Percentiles rank a stretch among this genome's conserved stretches.
These are phyloP conservation scores for Yponomeuta evonymella DNA, from an alignment of 2,888 invertebrate genomes.

Conservation along the genomic window DNA sequence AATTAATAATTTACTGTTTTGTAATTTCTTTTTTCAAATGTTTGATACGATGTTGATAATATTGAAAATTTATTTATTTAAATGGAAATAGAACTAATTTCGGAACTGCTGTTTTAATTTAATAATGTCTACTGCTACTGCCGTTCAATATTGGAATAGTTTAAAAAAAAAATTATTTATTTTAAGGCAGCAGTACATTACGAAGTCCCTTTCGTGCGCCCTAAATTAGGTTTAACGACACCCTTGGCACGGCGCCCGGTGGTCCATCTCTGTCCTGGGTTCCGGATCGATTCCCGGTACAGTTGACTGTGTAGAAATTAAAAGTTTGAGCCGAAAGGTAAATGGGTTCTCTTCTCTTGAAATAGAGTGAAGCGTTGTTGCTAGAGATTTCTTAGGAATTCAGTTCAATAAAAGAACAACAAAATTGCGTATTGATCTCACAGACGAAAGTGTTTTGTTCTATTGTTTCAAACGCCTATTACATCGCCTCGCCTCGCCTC, in stretches of 20 bases:
- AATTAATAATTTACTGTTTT: no score
- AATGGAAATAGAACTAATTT: no score
- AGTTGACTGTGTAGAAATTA: neutral
- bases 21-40: no score
- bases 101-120: no score
- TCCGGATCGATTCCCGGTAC: constrained; percentile 2
- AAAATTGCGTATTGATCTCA: neutral
- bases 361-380: neutral
- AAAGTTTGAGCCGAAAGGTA: neutral
- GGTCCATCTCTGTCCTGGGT: neutral
- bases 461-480: neutral
- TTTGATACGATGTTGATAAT: no score
- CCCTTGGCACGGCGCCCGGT: constrained; percentile 7
- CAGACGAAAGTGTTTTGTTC: neutral
- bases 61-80: no score
- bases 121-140: no score
- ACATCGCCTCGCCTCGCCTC: no score
- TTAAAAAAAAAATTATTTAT: neutral
- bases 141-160: no score
- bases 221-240: neutral
- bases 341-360: neutral
- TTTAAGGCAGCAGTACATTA: neutral
- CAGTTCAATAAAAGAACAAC: neutral
- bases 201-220: neutral
- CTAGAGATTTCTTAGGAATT: neutral